These are phyloP conservation scores for Microtus montanus DNA, from an alignment of 2,113 vertebrate species.

Conservation along the genomic window DNA sequence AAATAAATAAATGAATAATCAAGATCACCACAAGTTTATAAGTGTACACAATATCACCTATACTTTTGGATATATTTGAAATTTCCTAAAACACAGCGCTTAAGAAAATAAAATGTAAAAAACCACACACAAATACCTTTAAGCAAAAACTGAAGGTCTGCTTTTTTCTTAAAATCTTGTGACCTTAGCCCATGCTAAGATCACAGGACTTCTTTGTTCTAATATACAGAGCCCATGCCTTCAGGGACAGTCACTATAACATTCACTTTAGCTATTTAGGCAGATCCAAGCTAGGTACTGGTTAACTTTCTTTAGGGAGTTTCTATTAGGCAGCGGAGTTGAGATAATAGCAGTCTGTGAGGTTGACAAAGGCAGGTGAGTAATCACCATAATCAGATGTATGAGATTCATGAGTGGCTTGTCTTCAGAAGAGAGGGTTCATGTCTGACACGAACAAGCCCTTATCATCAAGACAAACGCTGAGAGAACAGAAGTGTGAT, in stretches of 20 bases:
- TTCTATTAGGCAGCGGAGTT: conserved; percentile 32
- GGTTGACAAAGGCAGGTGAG: conserved; percentile 62
- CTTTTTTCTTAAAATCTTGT: not conserved
- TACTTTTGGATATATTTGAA: conserved; percentile 33
- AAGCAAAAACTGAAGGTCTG: not conserved
- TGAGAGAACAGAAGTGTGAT: conserved; percentile 63
- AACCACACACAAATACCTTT: conserved; percentile 22
- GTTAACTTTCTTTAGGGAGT: conserved; percentile 46
- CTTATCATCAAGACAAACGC: conserved; percentile 69
- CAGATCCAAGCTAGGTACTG: conserved; percentile 6
- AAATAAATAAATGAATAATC: not conserved
- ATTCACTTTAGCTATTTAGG: not conserved
- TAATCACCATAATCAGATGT: conserved; percentile 71
- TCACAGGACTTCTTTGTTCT: conserved; percentile 1
- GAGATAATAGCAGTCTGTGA: conserved; percentile 45
- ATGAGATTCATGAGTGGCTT: conserved; percentile 67
- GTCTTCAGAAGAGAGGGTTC: conserved; percentile 62
- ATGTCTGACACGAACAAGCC: conserved; percentile 58
- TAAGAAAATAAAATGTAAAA: not conserved
- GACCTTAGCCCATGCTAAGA: not conserved
- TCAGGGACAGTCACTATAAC: not conserved
- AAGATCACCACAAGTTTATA: not conserved
- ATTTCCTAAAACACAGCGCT: not conserved
- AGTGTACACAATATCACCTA: not conserved
- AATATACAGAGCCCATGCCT: not conserved